Evolutionary conservation across 2,888 invertebrate species (phyloP).

Genomic region (Lottia scabra): DNA sequence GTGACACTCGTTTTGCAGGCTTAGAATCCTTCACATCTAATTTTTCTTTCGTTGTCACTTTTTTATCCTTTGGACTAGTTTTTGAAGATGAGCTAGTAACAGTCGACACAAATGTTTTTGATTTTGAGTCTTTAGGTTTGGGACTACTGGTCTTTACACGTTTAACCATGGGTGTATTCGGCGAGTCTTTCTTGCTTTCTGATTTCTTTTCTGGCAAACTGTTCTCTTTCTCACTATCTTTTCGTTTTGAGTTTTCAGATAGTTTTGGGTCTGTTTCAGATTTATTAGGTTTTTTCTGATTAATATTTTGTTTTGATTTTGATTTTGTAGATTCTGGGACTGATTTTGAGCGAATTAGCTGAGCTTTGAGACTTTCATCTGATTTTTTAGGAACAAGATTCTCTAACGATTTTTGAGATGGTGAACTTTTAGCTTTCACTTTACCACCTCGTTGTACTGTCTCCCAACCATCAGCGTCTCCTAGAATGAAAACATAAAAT

Average conservation of each 20-base stretch:
- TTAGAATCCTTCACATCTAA: background rate
- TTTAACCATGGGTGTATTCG: background rate
- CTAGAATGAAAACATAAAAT: slow-evolving; percentile 26
- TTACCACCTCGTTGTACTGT: slow-evolving; percentile 78
- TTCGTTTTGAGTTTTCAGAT: slow-evolving; percentile 40
- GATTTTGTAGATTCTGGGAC: slow-evolving; percentile 42
- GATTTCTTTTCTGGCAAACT: slow-evolving; percentile 29
- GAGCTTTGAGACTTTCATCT: slow-evolving; percentile 34
- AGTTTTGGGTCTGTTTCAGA: background rate
- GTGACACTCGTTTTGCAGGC: background rate
- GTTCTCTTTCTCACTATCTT: slow-evolving; percentile 62
- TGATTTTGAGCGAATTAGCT: slow-evolving; percentile 48
- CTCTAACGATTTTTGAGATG: slow-evolving; percentile 54
- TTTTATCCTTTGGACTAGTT: background rate
- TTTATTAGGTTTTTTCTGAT: background rate
- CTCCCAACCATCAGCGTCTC: slow-evolving; percentile 81
- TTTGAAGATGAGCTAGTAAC: background rate
- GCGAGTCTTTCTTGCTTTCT: background rate
- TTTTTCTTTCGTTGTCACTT: background rate
- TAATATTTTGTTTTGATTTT: slow-evolving; percentile 20
- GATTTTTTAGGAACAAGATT: slow-evolving; percentile 39
- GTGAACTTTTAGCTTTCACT: slow-evolving; percentile 70
- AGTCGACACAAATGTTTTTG: slow-evolving; percentile 17
- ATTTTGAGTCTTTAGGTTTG: background rate
- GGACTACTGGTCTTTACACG: background rate